Base-by-base conservation (phyloP, 2,113 vertebrate species). In the Chaenocephalus aceratus region DNA sequence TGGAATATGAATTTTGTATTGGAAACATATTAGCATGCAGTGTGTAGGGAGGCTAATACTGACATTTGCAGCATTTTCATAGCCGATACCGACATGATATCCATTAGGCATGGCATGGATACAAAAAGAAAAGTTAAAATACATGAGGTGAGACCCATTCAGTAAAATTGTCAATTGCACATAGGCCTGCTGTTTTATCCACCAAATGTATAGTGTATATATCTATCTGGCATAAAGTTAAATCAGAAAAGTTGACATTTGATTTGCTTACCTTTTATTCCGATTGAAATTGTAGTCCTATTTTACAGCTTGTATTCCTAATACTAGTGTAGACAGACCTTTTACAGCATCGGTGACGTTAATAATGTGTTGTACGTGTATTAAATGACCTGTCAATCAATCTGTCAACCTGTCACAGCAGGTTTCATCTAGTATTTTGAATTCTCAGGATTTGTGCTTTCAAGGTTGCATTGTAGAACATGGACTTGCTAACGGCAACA, bases 401-500 rank as follows among this genome's bases (percentile, higher is more conserved):
- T 7, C 48, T 68, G 48, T 80, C 62, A 58, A 3, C 45, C 63
- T 54, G 67, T 64, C 44, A 64, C 1, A 46, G 45, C 30, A 59
- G n/a, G 18, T 26, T 78, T 67, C 51, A 11, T 6, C 52, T 15
- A 3, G 3, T 53, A 2, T 30, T 64, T 56, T 56, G 6, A 51
- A 41, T 49, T 51, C 10, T 21, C 36, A 41, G 36, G 36, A 10
- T 6, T 14, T 61, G 23, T 26, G 21, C 21, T n/a, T 62, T 13
- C 4, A 10, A 34, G 52, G 44, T 65, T 70, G 14, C 1, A n/a
- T 60, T 80, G 18, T 11, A 10, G 26, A 48, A 15, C 34, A 44
- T 44, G 26, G 7, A 49, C 30, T 56, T 45, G 48, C 65, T 41
- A 65, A 75, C 12, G 49, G 67, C 52, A 73, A 79, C 56, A 52